Conservation (phyloP, 2,797 vertebrate species). For the Sebastes oblongus region DNA sequence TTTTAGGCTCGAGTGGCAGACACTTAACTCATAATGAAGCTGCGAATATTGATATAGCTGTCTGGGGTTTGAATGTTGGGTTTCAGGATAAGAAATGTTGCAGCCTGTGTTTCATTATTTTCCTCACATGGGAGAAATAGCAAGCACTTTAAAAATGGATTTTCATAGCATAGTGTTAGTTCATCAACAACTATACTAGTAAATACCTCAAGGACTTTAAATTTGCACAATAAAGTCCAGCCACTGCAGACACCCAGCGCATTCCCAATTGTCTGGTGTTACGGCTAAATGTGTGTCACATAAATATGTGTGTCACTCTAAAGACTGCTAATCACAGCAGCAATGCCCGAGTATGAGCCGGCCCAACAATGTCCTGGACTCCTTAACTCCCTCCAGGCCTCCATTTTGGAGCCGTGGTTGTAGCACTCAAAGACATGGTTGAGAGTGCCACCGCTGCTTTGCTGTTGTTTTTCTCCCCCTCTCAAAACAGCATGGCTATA, state of each 20-base stretch:
- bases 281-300: constrained; percentile 59
- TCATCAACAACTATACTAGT: constrained; percentile 26
- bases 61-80: background rate
- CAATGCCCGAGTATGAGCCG: constrained; percentile 42
- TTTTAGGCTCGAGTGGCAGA: constrained; percentile 17
- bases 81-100: constrained; percentile 19
- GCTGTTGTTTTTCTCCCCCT: constrained; percentile 76
- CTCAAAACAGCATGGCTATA: constrained; percentile 79
- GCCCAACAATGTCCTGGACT: constrained; percentile 59
- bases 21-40: constrained; percentile 36
- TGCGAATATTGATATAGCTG: constrained; percentile 25
- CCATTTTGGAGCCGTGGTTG: constrained; percentile 72
- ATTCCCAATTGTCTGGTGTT: constrained; percentile 60
- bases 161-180: constrained; percentile 6
- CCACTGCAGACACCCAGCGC: constrained; percentile 21
- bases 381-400: constrained; percentile 60
- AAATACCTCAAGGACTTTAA: constrained; percentile 26
- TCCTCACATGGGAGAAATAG: constrained; percentile 1
- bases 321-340: constrained; percentile 68
- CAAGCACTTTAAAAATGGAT: constrained; percentile 27
- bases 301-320: constrained; percentile 58
- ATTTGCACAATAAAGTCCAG: constrained; percentile 5
- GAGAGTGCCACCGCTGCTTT: constrained; percentile 68
- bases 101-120: constrained; percentile 18
- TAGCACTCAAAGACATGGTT: constrained; percentile 68